Percentiles rank a stretch among this genome's conserved stretches.
phyloP scores from a whole-genome alignment of 2,888 invertebrate genomes.

The Drosophila helvetica region DNA sequence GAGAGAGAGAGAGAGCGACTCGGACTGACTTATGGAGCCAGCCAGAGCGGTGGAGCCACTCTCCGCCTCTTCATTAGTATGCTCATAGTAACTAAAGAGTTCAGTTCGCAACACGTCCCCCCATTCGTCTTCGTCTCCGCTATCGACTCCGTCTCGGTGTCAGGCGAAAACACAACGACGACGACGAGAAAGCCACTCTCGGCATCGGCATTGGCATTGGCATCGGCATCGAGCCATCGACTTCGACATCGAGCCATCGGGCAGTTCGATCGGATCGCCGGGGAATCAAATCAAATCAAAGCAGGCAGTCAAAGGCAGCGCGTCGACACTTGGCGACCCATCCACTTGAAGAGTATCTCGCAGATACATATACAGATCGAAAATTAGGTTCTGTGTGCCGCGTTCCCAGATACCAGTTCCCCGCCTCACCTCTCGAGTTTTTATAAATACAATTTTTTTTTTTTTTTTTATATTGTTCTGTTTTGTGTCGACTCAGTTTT shows the following conservation, averaged over 20 bases:
- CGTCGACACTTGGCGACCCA: constrained; percentile 59
- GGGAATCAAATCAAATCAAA: constrained; percentile 71
- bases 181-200: constrained; percentile 40
- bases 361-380: constrained; percentile 6
- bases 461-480: not conserved
- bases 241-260: constrained; percentile 24
- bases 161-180: constrained; percentile 1
- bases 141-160: constrained; percentile 9
- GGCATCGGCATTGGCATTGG: constrained; percentile 16
- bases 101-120: constrained; percentile 53
- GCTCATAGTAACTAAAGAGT: constrained; percentile 72
- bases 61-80: constrained; percentile 69
- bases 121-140: constrained; percentile 9
- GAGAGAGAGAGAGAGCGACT: constrained; percentile 6
- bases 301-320: constrained; percentile 72
- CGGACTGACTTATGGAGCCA: not conserved
- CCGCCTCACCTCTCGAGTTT: not conserved
- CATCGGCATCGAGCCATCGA: constrained; percentile 29
- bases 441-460: constrained; percentile 13
- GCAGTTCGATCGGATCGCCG: constrained; percentile 69
- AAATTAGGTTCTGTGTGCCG: constrained; percentile 1
- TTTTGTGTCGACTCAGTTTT: not conserved
- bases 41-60: constrained; percentile 3
- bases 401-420: constrained; percentile 1
- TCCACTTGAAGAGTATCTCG: not conserved